Evolutionary conservation across 2,797 vertebrate genomes (phyloP).

Genomic region (Manis pentadactyla): DNA sequence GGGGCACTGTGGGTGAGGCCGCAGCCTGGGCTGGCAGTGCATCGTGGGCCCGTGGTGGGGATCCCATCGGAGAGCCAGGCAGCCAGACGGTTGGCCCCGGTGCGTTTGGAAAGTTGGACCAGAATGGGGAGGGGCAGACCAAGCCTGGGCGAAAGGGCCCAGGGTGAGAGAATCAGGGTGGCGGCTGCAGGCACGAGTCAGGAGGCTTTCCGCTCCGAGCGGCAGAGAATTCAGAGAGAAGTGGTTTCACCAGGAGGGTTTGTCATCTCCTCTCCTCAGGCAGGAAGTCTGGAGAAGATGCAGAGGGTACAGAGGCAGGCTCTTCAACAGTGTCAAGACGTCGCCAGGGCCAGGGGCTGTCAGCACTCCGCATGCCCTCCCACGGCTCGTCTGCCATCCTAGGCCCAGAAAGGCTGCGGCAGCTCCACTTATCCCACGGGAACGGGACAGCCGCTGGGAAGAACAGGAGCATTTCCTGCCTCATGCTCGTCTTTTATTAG

Average conservation of each 20-base stretch:
- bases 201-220: background rate
- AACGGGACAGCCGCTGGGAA: background rate
- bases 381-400: background rate
- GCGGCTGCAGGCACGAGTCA: rapidly evolving
- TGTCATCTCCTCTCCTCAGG: background rate
- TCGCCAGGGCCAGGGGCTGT: background rate
- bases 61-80: background rate
- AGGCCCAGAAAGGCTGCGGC: background rate
- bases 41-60: too few relatives aligned
- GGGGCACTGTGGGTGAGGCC: background rate
- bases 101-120: background rate
- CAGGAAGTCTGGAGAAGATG: background rate
- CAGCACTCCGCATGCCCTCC: background rate
- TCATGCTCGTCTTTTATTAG: background rate
- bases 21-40: background rate
- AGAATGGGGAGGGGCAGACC: background rate
- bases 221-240: background rate
- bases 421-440: background rate
- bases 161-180: background rate
- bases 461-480: background rate
- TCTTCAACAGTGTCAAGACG: background rate
- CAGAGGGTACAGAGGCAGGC: background rate
- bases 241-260: background rate
- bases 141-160: background rate
- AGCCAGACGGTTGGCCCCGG: background rate